phyloP scores from a whole-genome alignment of 2,888 invertebrate species.

The Marronus borbonicus region DNA sequence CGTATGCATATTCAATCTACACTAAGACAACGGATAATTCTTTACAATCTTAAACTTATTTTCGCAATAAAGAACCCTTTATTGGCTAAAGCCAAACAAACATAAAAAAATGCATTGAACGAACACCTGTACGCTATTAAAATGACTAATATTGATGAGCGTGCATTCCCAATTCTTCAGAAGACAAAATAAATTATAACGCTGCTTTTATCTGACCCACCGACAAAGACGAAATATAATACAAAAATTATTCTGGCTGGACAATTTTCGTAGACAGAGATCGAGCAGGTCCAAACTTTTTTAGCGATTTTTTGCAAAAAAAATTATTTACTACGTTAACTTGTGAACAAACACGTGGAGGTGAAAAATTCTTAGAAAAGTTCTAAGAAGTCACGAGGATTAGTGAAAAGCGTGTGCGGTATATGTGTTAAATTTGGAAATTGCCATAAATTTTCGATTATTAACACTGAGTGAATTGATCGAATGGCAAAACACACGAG shows the following conservation, averaged over 20 bases:
- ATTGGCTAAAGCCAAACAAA: not conserved
- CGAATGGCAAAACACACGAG: slow-evolving; percentile 58
- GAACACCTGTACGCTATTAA: not conserved
- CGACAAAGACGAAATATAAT: not conserved
- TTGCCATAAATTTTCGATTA: not conserved
- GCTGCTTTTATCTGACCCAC: not conserved
- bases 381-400: not conserved
- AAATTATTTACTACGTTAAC: not conserved
- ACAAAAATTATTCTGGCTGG: not conserved
- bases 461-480: not conserved
- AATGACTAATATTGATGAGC: not conserved
- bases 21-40: not conserved
- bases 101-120: not conserved
- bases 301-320: slow-evolving; percentile 2
- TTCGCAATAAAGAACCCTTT: not conserved
- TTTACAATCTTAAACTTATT: not conserved
- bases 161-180: not conserved
- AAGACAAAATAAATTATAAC: not conserved
- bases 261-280: not conserved
- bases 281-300: not conserved
- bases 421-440: not conserved
- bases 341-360: not conserved
- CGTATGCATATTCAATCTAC: not conserved
- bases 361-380: not conserved
- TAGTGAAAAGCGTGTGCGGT: not conserved